phyloP scores from a whole-genome alignment of 2,888 invertebrate genomes.

The Branchipolynoe longqiensis region DNA sequence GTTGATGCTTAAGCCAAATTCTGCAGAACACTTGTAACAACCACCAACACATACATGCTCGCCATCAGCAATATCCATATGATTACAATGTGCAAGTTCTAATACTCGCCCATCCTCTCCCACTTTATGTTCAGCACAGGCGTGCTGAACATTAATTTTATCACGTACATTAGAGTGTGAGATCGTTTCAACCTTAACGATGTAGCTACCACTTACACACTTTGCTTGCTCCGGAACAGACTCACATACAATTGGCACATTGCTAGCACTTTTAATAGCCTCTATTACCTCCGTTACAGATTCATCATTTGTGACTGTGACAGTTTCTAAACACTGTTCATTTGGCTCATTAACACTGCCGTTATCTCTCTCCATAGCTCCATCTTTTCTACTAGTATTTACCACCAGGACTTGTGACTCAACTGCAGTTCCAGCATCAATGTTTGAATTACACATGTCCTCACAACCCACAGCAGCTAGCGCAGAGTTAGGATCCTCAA shows the following conservation, averaged over 20 bases:
- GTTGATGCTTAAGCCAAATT: constrained; percentile 35
- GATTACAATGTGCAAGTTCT: not conserved
- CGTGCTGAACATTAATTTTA: not conserved
- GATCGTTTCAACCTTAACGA: not conserved
- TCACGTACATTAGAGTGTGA: not conserved
- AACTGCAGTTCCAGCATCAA: not conserved
- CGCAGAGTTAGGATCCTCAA: not conserved
- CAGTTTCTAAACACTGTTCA: no score
- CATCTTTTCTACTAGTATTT: no score
- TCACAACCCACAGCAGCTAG: no score
- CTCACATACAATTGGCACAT: not conserved
- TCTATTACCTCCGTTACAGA: not conserved
- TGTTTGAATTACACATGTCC: no score
- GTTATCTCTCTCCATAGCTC: not conserved
- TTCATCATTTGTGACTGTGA: no score
- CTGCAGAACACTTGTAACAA: constrained; percentile 1
- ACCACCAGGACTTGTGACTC: not conserved
- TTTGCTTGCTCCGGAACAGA: not conserved
- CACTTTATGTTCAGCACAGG: not conserved
- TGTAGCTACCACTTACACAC: constrained; percentile 3
- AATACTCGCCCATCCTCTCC: not conserved
- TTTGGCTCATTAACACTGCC: not conserved
- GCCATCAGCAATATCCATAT: no score
- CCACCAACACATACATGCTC: not conserved
- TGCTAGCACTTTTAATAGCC: not conserved